Evolutionary conservation across 2,797 vertebrate species (phyloP).

Genomic region (Spinibarbus caldwelli): DNA sequence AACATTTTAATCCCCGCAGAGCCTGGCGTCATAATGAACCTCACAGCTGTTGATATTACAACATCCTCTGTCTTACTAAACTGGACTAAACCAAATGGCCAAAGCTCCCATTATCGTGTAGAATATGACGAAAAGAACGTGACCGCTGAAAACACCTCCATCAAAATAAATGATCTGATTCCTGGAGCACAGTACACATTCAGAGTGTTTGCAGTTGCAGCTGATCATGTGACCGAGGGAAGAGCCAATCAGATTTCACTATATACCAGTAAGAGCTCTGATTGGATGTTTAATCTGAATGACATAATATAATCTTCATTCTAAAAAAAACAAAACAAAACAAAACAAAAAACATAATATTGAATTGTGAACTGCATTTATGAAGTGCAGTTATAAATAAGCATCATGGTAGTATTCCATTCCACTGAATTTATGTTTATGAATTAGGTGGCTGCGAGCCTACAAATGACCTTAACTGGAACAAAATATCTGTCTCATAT

Average conservation of each 20-base stretch:
- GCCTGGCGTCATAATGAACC: neutral
- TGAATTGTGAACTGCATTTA: too few species aligned
- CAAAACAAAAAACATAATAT: too few species aligned
- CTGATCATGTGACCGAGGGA: slow-evolving; percentile 20
- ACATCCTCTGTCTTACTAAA: slow-evolving; percentile 27
- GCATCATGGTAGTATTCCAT: too few species aligned
- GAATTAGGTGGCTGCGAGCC: too few species aligned
- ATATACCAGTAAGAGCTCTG: slow-evolving; percentile 46
- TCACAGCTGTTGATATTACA: slow-evolving; percentile 15
- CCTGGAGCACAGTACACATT: slow-evolving; percentile 52
- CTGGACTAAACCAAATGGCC: slow-evolving; percentile 14
- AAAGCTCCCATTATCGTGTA: neutral
- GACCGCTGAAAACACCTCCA: neutral
- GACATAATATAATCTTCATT: too few species aligned
- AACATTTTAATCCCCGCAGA: slow-evolving; percentile 9
- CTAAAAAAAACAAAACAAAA: too few species aligned
- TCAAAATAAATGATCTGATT: slow-evolving; percentile 44
- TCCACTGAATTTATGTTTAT: too few species aligned
- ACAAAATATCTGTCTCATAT: too few species aligned
- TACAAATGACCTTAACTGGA: too few species aligned
- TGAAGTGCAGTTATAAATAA: too few species aligned
- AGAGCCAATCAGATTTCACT: neutral
- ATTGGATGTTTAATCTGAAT: neutral
- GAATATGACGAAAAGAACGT: slow-evolving; percentile 9
- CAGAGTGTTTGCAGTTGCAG: slow-evolving; percentile 31